Base-by-base conservation (phyloP, 2,888 invertebrate species). In the Taphrorychus bicolor region DNA sequence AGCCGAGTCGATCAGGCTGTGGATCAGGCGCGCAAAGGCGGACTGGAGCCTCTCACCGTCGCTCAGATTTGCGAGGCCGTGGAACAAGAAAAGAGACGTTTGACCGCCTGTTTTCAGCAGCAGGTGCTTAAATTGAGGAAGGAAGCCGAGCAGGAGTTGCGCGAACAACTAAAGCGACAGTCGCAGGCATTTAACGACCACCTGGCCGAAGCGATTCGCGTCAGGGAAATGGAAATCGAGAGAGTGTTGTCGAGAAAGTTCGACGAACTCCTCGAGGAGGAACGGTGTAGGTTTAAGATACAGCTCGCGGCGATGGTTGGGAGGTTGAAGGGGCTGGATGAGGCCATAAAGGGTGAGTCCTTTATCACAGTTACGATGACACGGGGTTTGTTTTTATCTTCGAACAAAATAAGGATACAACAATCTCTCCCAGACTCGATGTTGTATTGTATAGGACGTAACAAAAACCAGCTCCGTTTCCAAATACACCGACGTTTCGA, bases 181-280 rank as follows among this genome's bases (percentile, higher is more conserved):
- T 88, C 91, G 1, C 93, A 95, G 76, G 90, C 95, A 0, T 95
- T 97, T 81, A 86, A 89, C 54, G 95, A 96, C 79, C 90, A 94
- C 72, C 79, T 94, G 67, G 86, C 87, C 48, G 93, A 93, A 75
- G 90, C 89, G 0, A 83, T 97, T 11, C 82, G 83, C 3, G 74
- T 82, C 5, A 83, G 83, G 32, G 86, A 86, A 71, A 74, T 76
- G 49, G 86, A 87, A 78, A 76, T 86, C 53, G 85, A 86, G 61
- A 82, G 85, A 19, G 76, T 78, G 56, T 84, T 87, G 70, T 82
- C 84, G 45, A 84, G 87, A 4, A 84, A 87, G 68, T 81, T 91
- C 23, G 89, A 90, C 73, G 91, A 93, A 73, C 86, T 88, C 73
- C 77, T 92, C 24, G 87, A 88, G 48, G 86, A 87, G 24, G 92